Evolutionary conservation across 2,888 invertebrate species (phyloP), one percentile per base, ranked within the genome.

Genomic region (Coleophora flavipennella): DNA sequence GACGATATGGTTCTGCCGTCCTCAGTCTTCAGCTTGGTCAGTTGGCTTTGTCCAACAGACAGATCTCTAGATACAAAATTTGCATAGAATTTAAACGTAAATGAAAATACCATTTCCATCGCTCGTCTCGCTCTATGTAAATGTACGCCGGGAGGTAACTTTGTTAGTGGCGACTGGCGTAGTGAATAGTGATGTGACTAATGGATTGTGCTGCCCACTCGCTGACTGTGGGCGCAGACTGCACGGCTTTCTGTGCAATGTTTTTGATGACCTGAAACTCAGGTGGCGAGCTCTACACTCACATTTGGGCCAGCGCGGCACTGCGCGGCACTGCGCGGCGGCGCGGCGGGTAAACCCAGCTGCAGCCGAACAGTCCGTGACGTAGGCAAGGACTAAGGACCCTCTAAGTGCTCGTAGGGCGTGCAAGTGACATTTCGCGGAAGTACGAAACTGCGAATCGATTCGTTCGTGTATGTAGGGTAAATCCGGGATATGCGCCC

Each of bases 61-160:
- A 48, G 44, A 43, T 44, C 46, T 35, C 40, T 46, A 41, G 44
- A 46, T 46, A 42, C 42, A 35, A 41, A 50, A 59, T 62, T 60
- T 57, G 62, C 71, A 72, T 72, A 64, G 55, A 67, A 67, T 71
- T 67, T 61, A 55, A 61, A 49, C 51, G 53, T 55, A 57, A 70
- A 70, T 67, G 63, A 58, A 66, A 67, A 71, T 57, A 57, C 57
- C 67, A 64, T 73, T 73, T 73, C 51, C 67, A 66, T 55, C 57
- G 57, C 56, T 62, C 51, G 53, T 53, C 57, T n/a, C n/a, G n/a
- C n/a, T n/a, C 57, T 70, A 74, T 78, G 74, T 67, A 70, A 78
- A 79, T 77, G 55, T 53, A 53, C 55, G 54, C 53, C 64, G 62
- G 63, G 67, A 65, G 61, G 62, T 73, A 73, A 77, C 69, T 51